Percentiles rank a stretch among this genome's conserved stretches.
phyloP scores from a whole-genome alignment of 2,888 invertebrate genomes.

The Apotomis turbidana region DNA sequence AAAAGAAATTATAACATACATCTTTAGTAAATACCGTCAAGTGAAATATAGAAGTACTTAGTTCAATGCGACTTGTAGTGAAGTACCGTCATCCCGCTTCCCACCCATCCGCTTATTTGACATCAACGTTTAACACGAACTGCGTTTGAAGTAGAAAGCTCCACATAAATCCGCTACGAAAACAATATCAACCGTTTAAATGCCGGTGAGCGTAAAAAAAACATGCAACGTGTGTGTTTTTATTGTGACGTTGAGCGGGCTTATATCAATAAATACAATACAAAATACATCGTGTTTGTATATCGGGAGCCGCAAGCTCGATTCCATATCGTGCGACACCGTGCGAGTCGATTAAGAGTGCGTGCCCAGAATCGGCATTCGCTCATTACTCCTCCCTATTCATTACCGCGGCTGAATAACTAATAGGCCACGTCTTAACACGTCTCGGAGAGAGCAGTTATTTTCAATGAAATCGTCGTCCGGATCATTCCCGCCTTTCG shows the following conservation, averaged over 20 bases:
- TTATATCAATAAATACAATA: conserved; percentile 13
- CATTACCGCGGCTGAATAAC: conserved; percentile 76
- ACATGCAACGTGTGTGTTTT: not conserved
- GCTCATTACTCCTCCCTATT: conserved; percentile 77
- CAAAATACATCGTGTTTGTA: conserved; percentile 17
- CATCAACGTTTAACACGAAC: not conserved
- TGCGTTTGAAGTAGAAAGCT: too few relatives aligned
- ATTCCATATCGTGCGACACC: conserved; percentile 41
- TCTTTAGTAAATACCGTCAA: too few relatives aligned
- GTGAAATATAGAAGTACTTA: too few relatives aligned
- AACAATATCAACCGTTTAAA: not conserved
- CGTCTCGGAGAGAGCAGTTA: conserved; percentile 66
- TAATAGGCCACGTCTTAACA: conserved; percentile 70
- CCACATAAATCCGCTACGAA: not conserved
- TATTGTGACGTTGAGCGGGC: conserved; percentile 11
- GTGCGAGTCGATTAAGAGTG: conserved; percentile 69
- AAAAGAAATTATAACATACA: too few relatives aligned
- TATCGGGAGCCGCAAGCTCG: not conserved
- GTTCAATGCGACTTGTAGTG: too few relatives aligned
- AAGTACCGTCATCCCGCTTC: too few relatives aligned
- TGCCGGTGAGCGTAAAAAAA: not conserved
- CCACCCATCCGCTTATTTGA: too few relatives aligned
- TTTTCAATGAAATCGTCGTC: conserved; percentile 63
- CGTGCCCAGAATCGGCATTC: conserved; percentile 76
- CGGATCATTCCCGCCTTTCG: conserved; percentile 41